phyloP scores from a whole-genome alignment of 2,113 vertebrate genomes.

The Meriones unguiculatus region DNA sequence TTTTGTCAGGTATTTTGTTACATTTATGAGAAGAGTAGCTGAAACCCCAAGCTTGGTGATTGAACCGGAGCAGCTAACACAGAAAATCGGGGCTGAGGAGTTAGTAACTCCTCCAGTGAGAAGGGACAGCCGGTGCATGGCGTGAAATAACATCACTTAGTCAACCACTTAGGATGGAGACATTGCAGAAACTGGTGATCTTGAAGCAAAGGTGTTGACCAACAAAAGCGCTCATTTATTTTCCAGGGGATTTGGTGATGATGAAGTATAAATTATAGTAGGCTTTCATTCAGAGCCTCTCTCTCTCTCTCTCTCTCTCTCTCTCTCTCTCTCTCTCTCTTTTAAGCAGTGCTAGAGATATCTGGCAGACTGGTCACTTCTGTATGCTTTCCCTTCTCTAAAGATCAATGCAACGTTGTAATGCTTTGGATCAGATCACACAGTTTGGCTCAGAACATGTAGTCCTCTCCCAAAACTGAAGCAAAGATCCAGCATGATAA shows the following conservation, averaged over 20 bases:
- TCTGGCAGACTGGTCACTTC: not conserved
- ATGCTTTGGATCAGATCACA: not conserved
- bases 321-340: not conserved
- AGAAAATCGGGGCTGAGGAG: not conserved
- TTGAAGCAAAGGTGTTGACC: not conserved
- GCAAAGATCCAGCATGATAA: constrained; percentile 53
- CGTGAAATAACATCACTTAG: not conserved
- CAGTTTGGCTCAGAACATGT: not conserved
- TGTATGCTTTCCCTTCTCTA: not conserved
- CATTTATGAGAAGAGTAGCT: not conserved
- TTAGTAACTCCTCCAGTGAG: not conserved
- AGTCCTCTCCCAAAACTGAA: constrained; percentile 40
- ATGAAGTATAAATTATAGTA: not conserved
- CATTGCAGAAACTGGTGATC: not conserved
- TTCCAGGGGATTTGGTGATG: not conserved
- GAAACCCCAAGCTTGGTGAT: not conserved
- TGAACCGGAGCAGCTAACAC: not conserved
- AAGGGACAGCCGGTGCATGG: not conserved
- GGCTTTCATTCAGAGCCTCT: constrained; percentile 49
- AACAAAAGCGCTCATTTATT: constrained; percentile 35
- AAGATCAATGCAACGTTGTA: constrained; percentile 16
- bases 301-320: not conserved
- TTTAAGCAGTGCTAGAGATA: not conserved
- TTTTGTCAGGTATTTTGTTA: not conserved
- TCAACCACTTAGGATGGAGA: not conserved